Evolutionary conservation across 2,797 vertebrate genomes (phyloP), one percentile per base, ranked within the genome.

Genomic region (Danionella dracula): DNA sequence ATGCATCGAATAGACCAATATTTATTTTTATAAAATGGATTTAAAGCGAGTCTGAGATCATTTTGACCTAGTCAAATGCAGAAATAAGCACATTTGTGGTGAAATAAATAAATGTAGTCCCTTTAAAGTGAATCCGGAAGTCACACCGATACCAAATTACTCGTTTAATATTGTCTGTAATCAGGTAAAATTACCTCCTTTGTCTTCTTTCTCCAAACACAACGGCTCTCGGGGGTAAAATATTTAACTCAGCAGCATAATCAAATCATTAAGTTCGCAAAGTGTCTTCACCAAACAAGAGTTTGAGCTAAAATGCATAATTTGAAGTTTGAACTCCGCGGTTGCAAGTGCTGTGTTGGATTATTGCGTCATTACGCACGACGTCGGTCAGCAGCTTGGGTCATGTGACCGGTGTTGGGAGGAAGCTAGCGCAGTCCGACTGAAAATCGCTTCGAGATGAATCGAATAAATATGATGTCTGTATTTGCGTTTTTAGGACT

Each of bases 321-420:
- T 16, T 12, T 49, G 1, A 19, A 5, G 42, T 35, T 21, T 35
- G 15, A 17, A 13, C 23, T 1, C 23, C 20, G 9, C 38, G 12
- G 7, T 20, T 2, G 23, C 27, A 8, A 11, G 37, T 7, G 5
- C 8, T 9, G 4, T 8, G 5, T 11, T 3, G 13, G 6, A 6
- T 1, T 0, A 19, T 27, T 32, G 46, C 34, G 63, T 48, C 42
- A 66, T 15, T 27, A 40, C 68, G 53, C 29, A 29, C 19, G 9
- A 20, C 42, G 31, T 55, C 48, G 66, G 35, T 19, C 55, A 9
- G 31, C 16, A 21, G 4, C 8, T 9, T 3, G 5, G 3, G 68
- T 73, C 74, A 73, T 31, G 63, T 76, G 75, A 76, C 56, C 40
- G 34, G 34, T 40, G 8, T 32, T 9, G 19, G 8, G n/a, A 55